A percentile compares a stretch with the other conserved stretches of the same genome.
phyloP scores from a whole-genome alignment of 2,113 vertebrate genomes.

The Pteruthius melanotis region DNA sequence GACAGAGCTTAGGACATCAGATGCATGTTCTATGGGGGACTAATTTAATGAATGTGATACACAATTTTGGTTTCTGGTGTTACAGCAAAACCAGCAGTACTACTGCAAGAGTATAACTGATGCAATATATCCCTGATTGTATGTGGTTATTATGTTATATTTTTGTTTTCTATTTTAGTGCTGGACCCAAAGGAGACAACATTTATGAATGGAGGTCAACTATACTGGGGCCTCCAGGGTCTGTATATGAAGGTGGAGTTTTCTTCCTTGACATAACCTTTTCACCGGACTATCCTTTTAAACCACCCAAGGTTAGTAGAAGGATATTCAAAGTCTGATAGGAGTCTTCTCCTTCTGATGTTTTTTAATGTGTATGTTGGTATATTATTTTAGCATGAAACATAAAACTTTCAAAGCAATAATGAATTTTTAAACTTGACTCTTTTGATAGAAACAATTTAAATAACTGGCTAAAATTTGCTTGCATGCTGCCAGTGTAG shows the following conservation, averaged over 20 bases:
- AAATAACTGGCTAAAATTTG: background rate
- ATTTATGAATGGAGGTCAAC: conserved; percentile 99
- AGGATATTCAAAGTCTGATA: background rate
- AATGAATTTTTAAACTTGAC: background rate
- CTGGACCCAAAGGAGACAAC: conserved; percentile 99
- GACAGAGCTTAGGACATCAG: background rate
- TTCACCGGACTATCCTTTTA: conserved; percentile 98
- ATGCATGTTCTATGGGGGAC: background rate
- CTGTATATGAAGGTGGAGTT: conserved; percentile 97
- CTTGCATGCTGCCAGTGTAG: background rate
- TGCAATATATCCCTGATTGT: background rate
- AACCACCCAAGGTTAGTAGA: conserved; percentile 94
- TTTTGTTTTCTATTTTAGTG: conserved; percentile 82
- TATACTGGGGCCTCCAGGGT: conserved; percentile 96
- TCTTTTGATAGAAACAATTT: background rate
- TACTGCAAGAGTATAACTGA: background rate
- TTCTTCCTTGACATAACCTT: conserved; percentile 99
- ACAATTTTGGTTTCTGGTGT: background rate
- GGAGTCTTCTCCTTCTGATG: background rate
- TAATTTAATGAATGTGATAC: background rate
- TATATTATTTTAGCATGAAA: background rate
- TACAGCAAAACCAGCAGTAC: background rate
- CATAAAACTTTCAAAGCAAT: background rate
- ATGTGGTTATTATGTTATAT: conserved; percentile 44
- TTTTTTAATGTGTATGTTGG: background rate